Conservation (phyloP, 2,888 invertebrate genomes). For the Prionchulus punctatus region DNA sequence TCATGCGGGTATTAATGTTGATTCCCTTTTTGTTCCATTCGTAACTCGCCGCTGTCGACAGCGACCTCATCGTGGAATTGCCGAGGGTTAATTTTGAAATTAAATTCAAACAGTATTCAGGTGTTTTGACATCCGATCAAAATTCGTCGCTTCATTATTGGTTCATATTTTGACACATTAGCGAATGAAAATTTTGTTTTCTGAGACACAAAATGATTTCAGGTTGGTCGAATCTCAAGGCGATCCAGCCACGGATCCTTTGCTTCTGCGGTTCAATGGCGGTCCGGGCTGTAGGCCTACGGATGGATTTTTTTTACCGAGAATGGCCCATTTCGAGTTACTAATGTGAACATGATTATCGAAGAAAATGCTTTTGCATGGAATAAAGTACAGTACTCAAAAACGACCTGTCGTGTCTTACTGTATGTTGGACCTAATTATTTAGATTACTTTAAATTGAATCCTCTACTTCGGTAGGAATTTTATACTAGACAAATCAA, state of each 20-base stretch:
- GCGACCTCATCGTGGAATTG: not conserved
- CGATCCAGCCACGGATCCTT: conserved; percentile 25
- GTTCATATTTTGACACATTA: no score
- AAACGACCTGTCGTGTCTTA: no score
- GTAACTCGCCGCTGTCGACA: no score
- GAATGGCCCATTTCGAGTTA: not conserved
- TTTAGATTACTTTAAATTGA: no score
- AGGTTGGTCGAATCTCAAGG: conserved; percentile 31
- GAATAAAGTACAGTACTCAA: conserved; percentile 2
- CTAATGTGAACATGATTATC: not conserved
- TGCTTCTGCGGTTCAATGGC: conserved; percentile 33
- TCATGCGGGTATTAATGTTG: no score
- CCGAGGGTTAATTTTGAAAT: not conserved
- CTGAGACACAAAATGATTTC: not conserved
- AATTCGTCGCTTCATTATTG: not conserved
- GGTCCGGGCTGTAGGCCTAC: conserved; percentile 27
- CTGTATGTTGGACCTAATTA: no score
- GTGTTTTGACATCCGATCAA: not conserved
- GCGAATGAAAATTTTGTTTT: no score
- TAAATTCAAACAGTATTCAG: not conserved
- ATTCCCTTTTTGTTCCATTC: no score
- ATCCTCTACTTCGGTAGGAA: no score
- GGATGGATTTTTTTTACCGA: not conserved
- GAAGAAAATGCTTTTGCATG: not conserved
- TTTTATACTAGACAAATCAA: no score